A percentile compares a stretch with the other conserved stretches of the same genome.
These are phyloP conservation scores for Drosophila helvetica DNA, from an alignment of 2,888 invertebrate species.

Conservation along the genomic window DNA sequence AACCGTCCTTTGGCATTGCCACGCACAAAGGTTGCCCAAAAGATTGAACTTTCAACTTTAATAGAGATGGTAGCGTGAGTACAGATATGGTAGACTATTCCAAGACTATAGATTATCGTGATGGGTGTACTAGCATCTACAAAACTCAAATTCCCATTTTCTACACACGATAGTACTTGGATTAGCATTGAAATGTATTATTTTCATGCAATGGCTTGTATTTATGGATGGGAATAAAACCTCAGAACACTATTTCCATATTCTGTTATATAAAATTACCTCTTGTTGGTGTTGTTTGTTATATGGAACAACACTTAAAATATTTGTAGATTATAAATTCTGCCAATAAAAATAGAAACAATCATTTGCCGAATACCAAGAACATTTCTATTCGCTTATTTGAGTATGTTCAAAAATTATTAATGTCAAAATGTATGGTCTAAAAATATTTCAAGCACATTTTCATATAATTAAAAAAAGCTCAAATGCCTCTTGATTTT, in stretches of 20 bases:
- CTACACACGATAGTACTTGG: too few relatives aligned
- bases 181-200: too few relatives aligned
- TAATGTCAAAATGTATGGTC: not conserved
- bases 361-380: not conserved
- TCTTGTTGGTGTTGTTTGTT: not conserved
- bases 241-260: not conserved
- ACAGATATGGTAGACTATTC: too few relatives aligned
- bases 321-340: not conserved
- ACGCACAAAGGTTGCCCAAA: not conserved
- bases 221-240: not conserved
- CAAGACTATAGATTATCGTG: not conserved
- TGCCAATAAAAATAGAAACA: not conserved
- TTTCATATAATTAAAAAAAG: not conserved
- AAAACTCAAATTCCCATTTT: not conserved
- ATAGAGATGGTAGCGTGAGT: not conserved
- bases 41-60: not conserved
- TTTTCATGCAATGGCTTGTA: not conserved
- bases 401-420: not conserved
- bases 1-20: slow-evolving; percentile 9
- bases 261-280: not conserved
- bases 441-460: slow-evolving; percentile 18
- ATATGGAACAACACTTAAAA: not conserved
- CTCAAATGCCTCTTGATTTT: not conserved
- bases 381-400: not conserved
- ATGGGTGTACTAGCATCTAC: not conserved